Percentiles rank a stretch among this genome's conserved stretches.
Conservation (phyloP, 2,888 invertebrate genomes). For the Macrosoma leucophasiata region DNA sequence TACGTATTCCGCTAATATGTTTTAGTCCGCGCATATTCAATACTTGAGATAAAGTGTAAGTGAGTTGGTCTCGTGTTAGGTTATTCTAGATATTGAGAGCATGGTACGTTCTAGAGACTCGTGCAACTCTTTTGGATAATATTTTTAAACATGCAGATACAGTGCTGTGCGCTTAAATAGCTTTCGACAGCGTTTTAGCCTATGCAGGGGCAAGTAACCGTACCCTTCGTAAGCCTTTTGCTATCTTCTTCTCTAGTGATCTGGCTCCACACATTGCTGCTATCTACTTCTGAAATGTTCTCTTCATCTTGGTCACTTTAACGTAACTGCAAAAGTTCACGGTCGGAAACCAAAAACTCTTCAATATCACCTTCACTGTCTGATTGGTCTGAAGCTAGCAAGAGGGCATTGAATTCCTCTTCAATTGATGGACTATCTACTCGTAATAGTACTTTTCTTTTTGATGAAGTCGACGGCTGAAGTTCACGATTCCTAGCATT, state of each 20-base stretch:
- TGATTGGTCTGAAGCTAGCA: constrained; percentile 23
- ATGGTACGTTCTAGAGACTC: no score
- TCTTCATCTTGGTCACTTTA: constrained; percentile 22
- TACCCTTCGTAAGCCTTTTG: no score
- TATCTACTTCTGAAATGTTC: constrained; percentile 16
- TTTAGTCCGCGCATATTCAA: no score
- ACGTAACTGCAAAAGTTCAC: constrained; percentile 18
- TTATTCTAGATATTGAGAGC: no score
- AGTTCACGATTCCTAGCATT: constrained; percentile 13
- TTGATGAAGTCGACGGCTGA: constrained; percentile 13
- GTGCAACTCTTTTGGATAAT: no score
- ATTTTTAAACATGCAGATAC: no score
- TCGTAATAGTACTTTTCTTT: constrained; percentile 15
- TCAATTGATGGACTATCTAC: constrained; percentile 16
- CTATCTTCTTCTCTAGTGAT: constrained; percentile 7
- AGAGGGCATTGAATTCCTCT: constrained; percentile 19
- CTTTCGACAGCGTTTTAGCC: no score
- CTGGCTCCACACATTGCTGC: constrained; percentile 1
- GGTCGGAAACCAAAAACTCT: constrained; percentile 20
- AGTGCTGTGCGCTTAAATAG: no score
- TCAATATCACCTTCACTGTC: constrained; percentile 20
- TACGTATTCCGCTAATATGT: no score
- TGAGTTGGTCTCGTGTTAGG: no score
- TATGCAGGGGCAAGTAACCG: no score
- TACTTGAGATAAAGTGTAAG: no score